A percentile compares a stretch with the other conserved stretches of the same genome.
Evolutionary conservation across 2,888 invertebrate genomes (phyloP).

Genomic region (Eupithecia abbreviata): DNA sequence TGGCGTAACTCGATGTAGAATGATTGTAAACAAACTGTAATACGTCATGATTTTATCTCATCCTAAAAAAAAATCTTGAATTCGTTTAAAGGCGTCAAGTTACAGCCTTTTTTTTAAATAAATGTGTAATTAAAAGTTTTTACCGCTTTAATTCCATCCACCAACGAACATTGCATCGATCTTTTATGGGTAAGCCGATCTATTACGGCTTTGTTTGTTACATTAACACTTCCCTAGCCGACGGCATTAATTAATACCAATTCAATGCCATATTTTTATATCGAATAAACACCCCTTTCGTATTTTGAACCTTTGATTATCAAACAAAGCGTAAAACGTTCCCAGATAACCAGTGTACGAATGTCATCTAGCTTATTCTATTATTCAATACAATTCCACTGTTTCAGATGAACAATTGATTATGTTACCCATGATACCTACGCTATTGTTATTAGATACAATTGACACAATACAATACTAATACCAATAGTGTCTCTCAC

Average conservation of each 20-base stretch:
- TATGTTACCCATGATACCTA: background rate
- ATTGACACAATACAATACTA: conserved; percentile 2
- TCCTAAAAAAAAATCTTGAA: too few relatives aligned
- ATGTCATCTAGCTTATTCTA: background rate
- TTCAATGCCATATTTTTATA: background rate
- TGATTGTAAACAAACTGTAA: too few relatives aligned
- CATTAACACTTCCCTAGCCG: background rate
- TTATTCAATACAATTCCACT: background rate
- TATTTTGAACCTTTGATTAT: background rate
- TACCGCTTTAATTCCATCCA: too few relatives aligned
- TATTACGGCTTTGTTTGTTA: background rate
- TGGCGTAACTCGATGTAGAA: too few relatives aligned
- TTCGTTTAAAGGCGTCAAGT: too few relatives aligned
- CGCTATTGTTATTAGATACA: conserved; percentile 4
- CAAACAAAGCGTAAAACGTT: background rate
- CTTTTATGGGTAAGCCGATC: too few relatives aligned
- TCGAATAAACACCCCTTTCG: background rate
- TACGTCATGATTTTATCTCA: too few relatives aligned
- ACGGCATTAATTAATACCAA: background rate
- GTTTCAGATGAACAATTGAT: conserved; percentile 2
- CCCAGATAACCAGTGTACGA: background rate
- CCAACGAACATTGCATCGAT: background rate
- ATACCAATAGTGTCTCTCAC: too few relatives aligned
- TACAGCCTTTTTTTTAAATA: too few relatives aligned
- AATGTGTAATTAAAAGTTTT: too few relatives aligned